These are phyloP conservation scores for Uromys caudimaculatus DNA, from an alignment of 2,797 vertebrate genomes.

Conservation along the genomic window DNA sequence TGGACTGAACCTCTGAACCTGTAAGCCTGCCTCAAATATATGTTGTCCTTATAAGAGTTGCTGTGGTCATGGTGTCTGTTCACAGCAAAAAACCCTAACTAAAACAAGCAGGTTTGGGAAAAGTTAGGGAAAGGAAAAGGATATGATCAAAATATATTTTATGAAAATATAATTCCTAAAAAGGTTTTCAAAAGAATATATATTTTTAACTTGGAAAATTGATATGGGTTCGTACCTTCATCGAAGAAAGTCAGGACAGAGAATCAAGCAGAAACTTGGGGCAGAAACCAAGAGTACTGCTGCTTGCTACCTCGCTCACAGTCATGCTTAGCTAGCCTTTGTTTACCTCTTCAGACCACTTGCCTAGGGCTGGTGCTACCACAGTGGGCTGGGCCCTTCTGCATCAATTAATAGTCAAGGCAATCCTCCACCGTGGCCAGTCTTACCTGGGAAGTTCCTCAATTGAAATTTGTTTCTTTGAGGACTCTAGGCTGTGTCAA, in stretches of 20 bases:
- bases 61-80: too few species aligned
- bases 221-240: neutral
- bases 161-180: neutral
- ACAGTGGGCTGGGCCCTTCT: neutral
- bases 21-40: too few species aligned
- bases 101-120: neutral
- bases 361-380: too few species aligned
- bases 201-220: neutral
- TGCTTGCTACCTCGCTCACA: neutral
- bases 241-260: neutral
- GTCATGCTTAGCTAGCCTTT: neutral
- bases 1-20: too few species aligned
- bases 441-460: neutral
- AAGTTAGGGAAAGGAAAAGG: neutral
- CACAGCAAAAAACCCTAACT: too few species aligned
- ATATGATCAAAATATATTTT: neutral
- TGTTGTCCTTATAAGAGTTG: too few species aligned
- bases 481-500: neutral
- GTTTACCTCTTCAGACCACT: neutral
- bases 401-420: neutral
- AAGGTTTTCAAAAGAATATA: neutral
- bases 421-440: too few species aligned
- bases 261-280: neutral
- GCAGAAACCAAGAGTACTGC: neutral
- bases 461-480: too few species aligned